These are phyloP conservation scores for Heliconius hermathena DNA, from an alignment of 1,140 invertebrate genomes.

Conservation along the genomic window DNA sequence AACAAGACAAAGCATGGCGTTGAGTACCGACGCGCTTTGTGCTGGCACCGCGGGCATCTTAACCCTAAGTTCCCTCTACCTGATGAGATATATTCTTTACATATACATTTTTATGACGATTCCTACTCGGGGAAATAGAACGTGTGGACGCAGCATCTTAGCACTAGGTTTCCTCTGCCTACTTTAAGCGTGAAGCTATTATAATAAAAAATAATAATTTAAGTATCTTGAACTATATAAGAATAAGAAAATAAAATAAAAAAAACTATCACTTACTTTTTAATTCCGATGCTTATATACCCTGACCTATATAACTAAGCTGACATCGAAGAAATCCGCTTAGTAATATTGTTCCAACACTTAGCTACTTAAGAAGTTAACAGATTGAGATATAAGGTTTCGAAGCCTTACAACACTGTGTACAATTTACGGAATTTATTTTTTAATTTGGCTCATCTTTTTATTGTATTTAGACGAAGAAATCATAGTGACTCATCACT, in stretches of 20 bases:
- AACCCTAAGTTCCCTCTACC: too few species aligned
- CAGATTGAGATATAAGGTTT: conserved; percentile 31
- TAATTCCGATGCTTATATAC: neutral
- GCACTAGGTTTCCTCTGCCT: too few species aligned
- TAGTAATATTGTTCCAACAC: conserved; percentile 27
- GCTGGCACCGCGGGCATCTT: too few species aligned
- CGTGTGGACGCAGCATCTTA: too few species aligned
- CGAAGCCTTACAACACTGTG: conserved; percentile 8
- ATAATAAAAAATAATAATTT: neutral
- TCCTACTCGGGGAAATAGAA: too few species aligned
- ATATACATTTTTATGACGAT: too few species aligned
- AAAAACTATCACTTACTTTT: neutral
- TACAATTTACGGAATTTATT: neutral
- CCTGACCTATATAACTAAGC: conserved; percentile 9
- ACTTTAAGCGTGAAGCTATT: too few species aligned
- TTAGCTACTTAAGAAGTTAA: conserved; percentile 32
- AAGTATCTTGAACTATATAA: neutral
- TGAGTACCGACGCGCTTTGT: too few species aligned
- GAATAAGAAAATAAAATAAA: neutral
- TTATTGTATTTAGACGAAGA: too few species aligned
- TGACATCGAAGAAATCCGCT: conserved; percentile 27
- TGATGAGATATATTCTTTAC: too few species aligned
- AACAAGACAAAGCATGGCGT: too few species aligned
- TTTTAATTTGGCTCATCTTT: neutral
- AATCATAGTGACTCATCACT: too few species aligned